A percentile compares a stretch with the other conserved stretches of the same genome.
Evolutionary conservation across 2,888 invertebrate species (phyloP).

Genomic region (Hydrotaea cyrtoneurina): DNA sequence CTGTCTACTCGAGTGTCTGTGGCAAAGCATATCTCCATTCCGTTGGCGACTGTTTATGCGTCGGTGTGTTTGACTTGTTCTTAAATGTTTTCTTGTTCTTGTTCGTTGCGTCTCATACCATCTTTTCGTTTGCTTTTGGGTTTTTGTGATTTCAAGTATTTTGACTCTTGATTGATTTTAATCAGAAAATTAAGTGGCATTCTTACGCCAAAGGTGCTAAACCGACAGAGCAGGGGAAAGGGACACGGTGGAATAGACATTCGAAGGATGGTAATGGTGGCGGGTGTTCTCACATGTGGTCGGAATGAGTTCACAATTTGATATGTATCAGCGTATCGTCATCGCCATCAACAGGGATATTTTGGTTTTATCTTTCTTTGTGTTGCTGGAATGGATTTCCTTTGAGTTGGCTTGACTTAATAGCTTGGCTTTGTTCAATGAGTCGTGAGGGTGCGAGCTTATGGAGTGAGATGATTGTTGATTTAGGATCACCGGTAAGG

Average conservation of each 20-base stretch:
- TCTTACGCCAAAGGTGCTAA: conserved; percentile 31
- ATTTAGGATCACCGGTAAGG: conserved; percentile 8
- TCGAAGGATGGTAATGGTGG: neutral
- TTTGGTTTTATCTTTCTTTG: neutral
- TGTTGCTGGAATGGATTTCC: conserved; percentile 22
- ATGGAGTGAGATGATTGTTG: neutral
- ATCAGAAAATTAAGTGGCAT: conserved; percentile 75
- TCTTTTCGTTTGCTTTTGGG: conserved; percentile 6
- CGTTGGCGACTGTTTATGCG: neutral
- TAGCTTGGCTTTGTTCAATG: conserved; percentile 15
- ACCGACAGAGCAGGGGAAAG: neutral
- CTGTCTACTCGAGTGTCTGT: no score
- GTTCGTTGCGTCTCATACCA: neutral
- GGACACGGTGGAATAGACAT: neutral
- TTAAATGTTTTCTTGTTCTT: conserved; percentile 39
- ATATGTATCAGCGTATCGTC: conserved; percentile 14
- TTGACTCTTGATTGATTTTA: conserved; percentile 74
- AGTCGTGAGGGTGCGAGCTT: neutral
- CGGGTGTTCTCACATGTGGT: neutral
- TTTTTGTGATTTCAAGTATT: conserved; percentile 27
- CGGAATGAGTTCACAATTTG: neutral
- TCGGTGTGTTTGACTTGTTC: conserved; percentile 6
- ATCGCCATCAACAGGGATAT: neutral
- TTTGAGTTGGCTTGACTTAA: conserved; percentile 31
- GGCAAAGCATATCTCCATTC: no score